Conservation (phyloP, 1,140 invertebrate genomes). For the Campodea augens region DNA sequence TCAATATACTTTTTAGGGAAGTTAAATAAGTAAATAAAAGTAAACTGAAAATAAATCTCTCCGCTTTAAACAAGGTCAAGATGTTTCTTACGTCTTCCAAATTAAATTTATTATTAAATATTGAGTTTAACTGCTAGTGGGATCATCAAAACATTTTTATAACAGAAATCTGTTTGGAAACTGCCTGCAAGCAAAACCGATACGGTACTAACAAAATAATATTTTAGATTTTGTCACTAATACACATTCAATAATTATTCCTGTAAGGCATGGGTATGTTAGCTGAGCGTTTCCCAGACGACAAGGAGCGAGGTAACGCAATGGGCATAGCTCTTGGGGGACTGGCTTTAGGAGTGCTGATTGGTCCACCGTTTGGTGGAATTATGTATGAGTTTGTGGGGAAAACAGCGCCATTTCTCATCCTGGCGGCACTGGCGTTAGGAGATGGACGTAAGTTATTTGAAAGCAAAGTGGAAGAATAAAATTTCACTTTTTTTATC, state of each 20-base stretch:
- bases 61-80: no score
- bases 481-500: not conserved
- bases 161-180: no score
- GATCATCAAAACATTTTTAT: no score
- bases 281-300: slow-evolving; percentile 81
- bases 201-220: no score
- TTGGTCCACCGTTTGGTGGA: slow-evolving; percentile 89
- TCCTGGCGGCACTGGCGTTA: slow-evolving; percentile 75
- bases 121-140: no score
- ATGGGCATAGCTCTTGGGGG: slow-evolving; percentile 97
- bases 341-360: slow-evolving; percentile 81
- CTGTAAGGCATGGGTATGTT: slow-evolving; percentile 86
- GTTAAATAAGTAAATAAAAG: no score
- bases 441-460: slow-evolving; percentile 72
- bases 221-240: not conserved
- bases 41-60: no score
- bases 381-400: slow-evolving; percentile 97
- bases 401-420: slow-evolving; percentile 88
- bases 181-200: no score
- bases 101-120: no score
- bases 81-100: no score
- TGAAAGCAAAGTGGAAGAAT: no score
- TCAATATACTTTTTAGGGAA: no score
- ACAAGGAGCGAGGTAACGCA: slow-evolving; percentile 87
- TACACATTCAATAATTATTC: slow-evolving; percentile 3